These are phyloP conservation scores for Thamnophis sirtalis DNA, from an alignment of 2,113 vertebrate species.

Conservation along the genomic window DNA sequence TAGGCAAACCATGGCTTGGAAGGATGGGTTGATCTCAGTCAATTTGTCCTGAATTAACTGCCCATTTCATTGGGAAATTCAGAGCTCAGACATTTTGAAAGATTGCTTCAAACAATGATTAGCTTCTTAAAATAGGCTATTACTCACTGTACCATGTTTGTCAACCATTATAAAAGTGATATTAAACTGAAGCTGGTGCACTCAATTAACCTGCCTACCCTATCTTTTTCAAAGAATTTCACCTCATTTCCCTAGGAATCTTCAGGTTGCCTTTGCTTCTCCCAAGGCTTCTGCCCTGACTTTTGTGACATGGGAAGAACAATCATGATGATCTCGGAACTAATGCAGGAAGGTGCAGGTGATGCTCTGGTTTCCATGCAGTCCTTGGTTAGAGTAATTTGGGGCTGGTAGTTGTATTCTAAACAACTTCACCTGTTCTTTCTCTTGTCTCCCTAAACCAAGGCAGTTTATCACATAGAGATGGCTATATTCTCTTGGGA, in stretches of 20 bases:
- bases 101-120: not conserved
- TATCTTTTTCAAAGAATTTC: not conserved
- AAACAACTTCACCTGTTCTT: not conserved
- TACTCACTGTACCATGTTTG: not conserved
- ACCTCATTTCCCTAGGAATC: not conserved
- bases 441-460: not conserved
- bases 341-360: not conserved
- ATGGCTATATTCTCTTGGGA: not conserved
- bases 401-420: not conserved
- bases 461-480: not conserved
- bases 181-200: not conserved
- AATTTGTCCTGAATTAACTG: not conserved
- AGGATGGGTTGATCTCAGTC: not conserved
- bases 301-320: not conserved
- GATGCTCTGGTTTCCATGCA: not conserved
- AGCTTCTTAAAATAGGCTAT: not conserved
- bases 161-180: not conserved
- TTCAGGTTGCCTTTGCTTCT: not conserved
- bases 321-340: too few relatives aligned
- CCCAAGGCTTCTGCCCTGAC: not conserved
- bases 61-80: not conserved
- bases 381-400: not conserved
- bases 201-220: too few relatives aligned
- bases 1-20: not conserved
- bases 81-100: not conserved